These are phyloP conservation scores for Ceratosolen solmsi DNA, from an alignment of 1,140 invertebrate species.

Conservation along the genomic window DNA sequence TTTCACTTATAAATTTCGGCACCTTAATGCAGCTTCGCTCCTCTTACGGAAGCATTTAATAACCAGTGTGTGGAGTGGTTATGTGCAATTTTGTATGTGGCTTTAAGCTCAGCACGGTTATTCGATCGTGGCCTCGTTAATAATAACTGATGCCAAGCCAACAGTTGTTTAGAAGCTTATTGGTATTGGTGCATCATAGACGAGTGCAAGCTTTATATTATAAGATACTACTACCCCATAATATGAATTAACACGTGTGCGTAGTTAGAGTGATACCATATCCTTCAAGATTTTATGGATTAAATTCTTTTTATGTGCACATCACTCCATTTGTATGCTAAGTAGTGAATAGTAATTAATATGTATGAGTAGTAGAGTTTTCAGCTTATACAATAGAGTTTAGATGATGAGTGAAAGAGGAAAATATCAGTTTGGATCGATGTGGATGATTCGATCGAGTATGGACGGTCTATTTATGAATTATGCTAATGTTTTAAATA, in stretches of 20 bases:
- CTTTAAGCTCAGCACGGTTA: background rate
- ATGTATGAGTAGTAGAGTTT: background rate
- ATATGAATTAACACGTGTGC: background rate
- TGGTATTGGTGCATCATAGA: constrained; percentile 29
- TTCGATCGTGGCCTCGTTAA: constrained; percentile 39
- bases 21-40: background rate
- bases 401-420: too few species aligned
- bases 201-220: background rate
- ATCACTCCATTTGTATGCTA: background rate
- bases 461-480: too few species aligned
- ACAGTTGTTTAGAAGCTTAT: constrained; percentile 41
- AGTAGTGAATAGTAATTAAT: background rate
- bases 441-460: too few species aligned
- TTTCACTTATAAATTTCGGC: constrained; percentile 10
- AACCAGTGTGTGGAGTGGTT: constrained; percentile 12
- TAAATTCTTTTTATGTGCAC: background rate
- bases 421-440: too few species aligned
- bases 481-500: too few species aligned
- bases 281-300: background rate
- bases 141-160: constrained; percentile 27
- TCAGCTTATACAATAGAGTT: too few species aligned
- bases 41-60: constrained; percentile 17
- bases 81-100: constrained; percentile 3
- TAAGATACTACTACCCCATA: background rate
- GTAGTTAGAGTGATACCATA: too few species aligned